Conservation (phyloP, 2,888 invertebrate species). For the Sisyra nigra region DNA sequence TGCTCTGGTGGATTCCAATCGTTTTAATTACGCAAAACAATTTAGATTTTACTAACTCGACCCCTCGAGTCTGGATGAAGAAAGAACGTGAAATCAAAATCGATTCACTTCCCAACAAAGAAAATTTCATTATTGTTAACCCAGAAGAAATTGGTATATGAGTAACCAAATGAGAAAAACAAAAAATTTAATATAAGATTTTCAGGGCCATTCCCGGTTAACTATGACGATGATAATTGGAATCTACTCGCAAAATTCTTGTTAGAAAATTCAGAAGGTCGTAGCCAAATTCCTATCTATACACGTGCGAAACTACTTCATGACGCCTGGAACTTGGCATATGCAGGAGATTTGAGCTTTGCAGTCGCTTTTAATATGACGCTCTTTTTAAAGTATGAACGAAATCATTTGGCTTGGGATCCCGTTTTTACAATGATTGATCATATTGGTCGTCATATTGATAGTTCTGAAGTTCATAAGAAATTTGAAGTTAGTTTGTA, state of each 20-base stretch:
- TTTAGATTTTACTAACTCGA: slow-evolving; percentile 39
- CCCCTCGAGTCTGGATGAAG: slow-evolving; percentile 46
- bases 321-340: slow-evolving; percentile 64
- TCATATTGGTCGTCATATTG: slow-evolving; percentile 59
- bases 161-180: background rate
- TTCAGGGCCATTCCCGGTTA: slow-evolving; percentile 64
- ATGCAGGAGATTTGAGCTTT: slow-evolving; percentile 60
- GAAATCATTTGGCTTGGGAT: slow-evolving; percentile 65
- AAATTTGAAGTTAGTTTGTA: slow-evolving; percentile 49
- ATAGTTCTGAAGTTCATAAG: slow-evolving; percentile 42
- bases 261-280: slow-evolving; percentile 30
- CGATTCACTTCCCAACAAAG: slow-evolving; percentile 32
- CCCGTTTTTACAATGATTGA: slow-evolving; percentile 72
- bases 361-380: slow-evolving; percentile 66
- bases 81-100: slow-evolving; percentile 36
- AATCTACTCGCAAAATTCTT: slow-evolving; percentile 50
- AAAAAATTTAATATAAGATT: slow-evolving; percentile 9
- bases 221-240: slow-evolving; percentile 68
- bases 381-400: slow-evolving; percentile 52
- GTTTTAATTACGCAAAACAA: slow-evolving; percentile 40
- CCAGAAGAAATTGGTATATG: slow-evolving; percentile 64
- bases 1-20: slow-evolving; percentile 61
- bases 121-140: slow-evolving; percentile 61
- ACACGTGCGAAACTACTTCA: slow-evolving; percentile 61
- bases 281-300: slow-evolving; percentile 45